A percentile compares a stretch with the other conserved stretches of the same genome.
These are phyloP conservation scores for Rhingia rostrata DNA, from an alignment of 2,888 invertebrate species.

Conservation along the genomic window DNA sequence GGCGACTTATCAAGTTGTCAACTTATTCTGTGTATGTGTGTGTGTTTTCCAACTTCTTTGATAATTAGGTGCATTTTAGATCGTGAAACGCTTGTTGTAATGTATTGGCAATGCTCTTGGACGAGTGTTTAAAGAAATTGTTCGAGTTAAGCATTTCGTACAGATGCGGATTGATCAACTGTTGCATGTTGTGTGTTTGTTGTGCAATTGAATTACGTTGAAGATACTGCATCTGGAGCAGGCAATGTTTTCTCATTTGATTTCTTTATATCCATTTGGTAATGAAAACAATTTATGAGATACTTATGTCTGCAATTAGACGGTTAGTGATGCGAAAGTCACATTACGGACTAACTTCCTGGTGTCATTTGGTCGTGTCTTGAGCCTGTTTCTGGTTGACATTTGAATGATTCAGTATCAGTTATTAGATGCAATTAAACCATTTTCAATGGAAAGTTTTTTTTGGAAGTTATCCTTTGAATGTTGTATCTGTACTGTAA, in stretches of 20 bases:
- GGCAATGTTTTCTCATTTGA: not conserved
- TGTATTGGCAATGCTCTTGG: conserved; percentile 16
- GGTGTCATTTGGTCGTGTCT: too few species aligned
- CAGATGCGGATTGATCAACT: not conserved
- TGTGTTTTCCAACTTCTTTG: conserved; percentile 34
- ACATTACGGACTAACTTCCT: too few species aligned
- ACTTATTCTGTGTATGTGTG: not conserved
- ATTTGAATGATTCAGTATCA: too few species aligned
- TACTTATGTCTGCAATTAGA: not conserved
- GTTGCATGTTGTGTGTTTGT: not conserved
- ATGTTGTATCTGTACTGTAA: too few species aligned
- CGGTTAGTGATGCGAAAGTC: too few species aligned
- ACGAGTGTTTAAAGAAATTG: conserved; percentile 21
- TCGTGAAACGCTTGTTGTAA: conserved; percentile 30
- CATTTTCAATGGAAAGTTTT: too few species aligned
- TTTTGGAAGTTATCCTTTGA: too few species aligned
- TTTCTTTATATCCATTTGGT: not conserved
- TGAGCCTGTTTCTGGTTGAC: too few species aligned
- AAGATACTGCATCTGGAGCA: not conserved
- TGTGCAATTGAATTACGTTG: conserved; percentile 10
- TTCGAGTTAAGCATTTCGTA: conserved; percentile 17
- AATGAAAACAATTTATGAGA: not conserved
- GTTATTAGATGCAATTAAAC: too few species aligned
- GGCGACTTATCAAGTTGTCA: conserved; percentile 67
- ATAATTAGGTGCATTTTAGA: conserved; percentile 58